Evolutionary conservation across 2,888 invertebrate genomes (phyloP).

Genomic region (Itoplectis maculator): DNA sequence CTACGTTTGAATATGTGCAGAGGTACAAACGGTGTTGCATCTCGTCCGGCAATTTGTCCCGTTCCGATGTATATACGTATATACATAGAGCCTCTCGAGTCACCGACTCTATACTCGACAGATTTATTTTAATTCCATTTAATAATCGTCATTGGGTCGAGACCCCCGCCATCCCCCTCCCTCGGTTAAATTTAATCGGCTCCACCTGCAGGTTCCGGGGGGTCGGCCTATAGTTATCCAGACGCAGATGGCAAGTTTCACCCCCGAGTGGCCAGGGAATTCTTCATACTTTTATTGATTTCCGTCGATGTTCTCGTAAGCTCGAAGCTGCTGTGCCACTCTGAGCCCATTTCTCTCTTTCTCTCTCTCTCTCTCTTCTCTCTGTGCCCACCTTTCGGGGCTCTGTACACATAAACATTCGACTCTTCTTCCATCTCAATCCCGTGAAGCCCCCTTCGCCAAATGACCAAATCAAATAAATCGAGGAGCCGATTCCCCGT

Average conservation of each 20-base stretch:
- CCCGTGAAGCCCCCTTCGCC: slow-evolving; percentile 20
- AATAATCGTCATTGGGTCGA: too few species aligned
- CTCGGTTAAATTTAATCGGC: background rate
- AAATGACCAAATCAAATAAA: slow-evolving; percentile 36
- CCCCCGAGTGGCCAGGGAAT: slow-evolving; percentile 25
- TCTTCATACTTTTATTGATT: slow-evolving; percentile 62
- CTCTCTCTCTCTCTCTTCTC: background rate
- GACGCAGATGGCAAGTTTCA: slow-evolving; percentile 26
- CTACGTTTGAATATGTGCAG: slow-evolving; percentile 36
- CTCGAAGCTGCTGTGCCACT: slow-evolving; percentile 25
- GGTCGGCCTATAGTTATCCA: background rate
- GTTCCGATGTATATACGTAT: slow-evolving; percentile 12
- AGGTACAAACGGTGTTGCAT: background rate
- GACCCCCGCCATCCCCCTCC: too few species aligned
- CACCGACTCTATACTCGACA: too few species aligned
- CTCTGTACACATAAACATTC: slow-evolving; percentile 5
- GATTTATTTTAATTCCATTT: too few species aligned
- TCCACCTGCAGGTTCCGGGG: background rate
- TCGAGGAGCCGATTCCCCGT: slow-evolving; percentile 10
- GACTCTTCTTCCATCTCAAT: slow-evolving; percentile 20
- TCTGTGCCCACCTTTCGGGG: background rate
- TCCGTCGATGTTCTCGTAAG: slow-evolving; percentile 50
- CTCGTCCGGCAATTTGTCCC: slow-evolving; percentile 24
- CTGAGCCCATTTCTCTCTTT: too few species aligned
- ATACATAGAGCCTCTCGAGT: too few species aligned